phyloP scores from a whole-genome alignment of 92 coral and sea anemone species.

The Paragorgia papillata region DNA sequence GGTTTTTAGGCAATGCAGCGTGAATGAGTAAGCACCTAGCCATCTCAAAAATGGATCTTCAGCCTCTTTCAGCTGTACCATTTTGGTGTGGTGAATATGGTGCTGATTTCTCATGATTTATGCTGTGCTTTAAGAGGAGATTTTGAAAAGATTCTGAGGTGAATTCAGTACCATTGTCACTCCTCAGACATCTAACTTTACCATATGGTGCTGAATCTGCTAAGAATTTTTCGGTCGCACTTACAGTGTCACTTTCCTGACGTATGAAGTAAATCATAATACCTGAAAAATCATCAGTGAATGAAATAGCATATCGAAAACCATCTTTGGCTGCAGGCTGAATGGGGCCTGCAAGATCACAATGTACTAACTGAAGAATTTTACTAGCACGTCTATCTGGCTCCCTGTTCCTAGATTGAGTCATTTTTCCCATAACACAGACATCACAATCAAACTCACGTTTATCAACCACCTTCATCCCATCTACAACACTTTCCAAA shows the following conservation, averaged over 20 bases:
- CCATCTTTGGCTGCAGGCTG: constrained; percentile 50
- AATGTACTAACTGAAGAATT: constrained; percentile 29
- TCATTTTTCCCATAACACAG: constrained; percentile 15
- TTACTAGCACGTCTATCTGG: constrained; percentile 13
- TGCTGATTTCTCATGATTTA: constrained; percentile 28
- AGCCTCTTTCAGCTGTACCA: too few species aligned
- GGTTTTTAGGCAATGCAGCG: constrained; percentile 29
- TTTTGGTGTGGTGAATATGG: constrained; percentile 56
- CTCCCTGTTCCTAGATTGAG: constrained; percentile 15
- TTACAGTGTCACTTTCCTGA: constrained; percentile 3
- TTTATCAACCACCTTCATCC: constrained; percentile 10
- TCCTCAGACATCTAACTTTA: constrained; percentile 23
- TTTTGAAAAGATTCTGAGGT: constrained; percentile 16
- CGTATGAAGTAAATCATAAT: constrained; percentile 27
- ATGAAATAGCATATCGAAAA: constrained; percentile 25
- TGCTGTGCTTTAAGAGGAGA: constrained; percentile 23
- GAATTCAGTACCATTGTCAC: constrained; percentile 43
- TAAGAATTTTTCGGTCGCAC: constrained; percentile 6
- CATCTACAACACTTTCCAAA: constrained; percentile 37
- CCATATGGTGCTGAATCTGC: constrained; percentile 36
- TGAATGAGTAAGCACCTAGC: constrained; percentile 55
- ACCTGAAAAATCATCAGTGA: constrained; percentile 25
- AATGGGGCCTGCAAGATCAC: constrained; percentile 54
- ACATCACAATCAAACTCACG: constrained; percentile 32
- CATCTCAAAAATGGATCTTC: too few species aligned